phyloP scores from a whole-genome alignment of 1,140 invertebrate species.

The Drosophila ambigua region DNA sequence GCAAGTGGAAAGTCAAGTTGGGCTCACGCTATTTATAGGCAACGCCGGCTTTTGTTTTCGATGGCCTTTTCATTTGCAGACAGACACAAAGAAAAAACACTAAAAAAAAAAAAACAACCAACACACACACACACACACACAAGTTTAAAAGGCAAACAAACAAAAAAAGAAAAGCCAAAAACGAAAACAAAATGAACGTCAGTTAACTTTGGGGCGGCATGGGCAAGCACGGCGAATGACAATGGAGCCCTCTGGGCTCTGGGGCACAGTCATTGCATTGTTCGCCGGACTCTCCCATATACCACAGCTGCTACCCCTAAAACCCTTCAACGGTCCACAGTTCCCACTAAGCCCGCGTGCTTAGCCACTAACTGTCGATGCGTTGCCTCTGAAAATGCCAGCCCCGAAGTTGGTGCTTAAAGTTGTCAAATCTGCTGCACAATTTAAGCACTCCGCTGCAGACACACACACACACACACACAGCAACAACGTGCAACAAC shows the following conservation, averaged over 20 bases:
- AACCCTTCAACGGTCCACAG: neutral
- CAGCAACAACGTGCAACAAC: neutral
- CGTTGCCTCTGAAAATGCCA: neutral
- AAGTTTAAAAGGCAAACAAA: constrained; percentile 14
- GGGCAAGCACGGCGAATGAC: constrained; percentile 43
- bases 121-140: neutral
- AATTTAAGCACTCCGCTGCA: constrained; percentile 72
- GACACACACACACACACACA: constrained; percentile 9
- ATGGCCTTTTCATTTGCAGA: constrained; percentile 80
- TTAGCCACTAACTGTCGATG: constrained; percentile 65
- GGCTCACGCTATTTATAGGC: constrained; percentile 76
- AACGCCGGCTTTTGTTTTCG: constrained; percentile 79
- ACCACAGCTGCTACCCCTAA: too few species aligned
- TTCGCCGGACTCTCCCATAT: constrained; percentile 28
- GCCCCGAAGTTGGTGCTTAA: constrained; percentile 59
- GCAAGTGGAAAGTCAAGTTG: constrained; percentile 74
- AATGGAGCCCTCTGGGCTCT: constrained; percentile 29
- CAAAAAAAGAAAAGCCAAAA: neutral
- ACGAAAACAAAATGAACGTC: constrained; percentile 35
- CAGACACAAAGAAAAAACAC: constrained; percentile 54
- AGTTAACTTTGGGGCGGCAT: constrained; percentile 55
- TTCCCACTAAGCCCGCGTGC: constrained; percentile 36
- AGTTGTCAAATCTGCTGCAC: constrained; percentile 71
- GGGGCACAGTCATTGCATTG: constrained; percentile 30
- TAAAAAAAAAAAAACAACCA: constrained; percentile 30